Percentiles rank a stretch among this genome's conserved stretches.
Evolutionary conservation across 2,888 invertebrate genomes (phyloP).

Genomic region (Lomographa bimaculata): DNA sequence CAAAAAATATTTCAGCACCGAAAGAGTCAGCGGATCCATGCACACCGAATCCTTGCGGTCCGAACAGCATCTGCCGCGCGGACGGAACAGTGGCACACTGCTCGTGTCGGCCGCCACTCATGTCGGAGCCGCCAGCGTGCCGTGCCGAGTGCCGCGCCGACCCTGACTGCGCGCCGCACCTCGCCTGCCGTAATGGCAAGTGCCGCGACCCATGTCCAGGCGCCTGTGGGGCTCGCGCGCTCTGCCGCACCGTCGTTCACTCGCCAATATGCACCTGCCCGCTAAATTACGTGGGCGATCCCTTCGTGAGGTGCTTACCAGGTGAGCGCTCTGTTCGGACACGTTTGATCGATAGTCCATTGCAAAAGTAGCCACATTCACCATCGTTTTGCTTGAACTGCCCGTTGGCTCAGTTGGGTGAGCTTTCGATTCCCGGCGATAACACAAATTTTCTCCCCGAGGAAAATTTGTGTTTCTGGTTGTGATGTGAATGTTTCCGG

Average conservation of each 20-base stretch:
- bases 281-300: slow-evolving; percentile 87
- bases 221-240: slow-evolving; percentile 89
- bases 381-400: not conserved
- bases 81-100: slow-evolving; percentile 87
- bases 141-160: slow-evolving; percentile 90
- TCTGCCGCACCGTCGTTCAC: slow-evolving; percentile 89
- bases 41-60: slow-evolving; percentile 88
- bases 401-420: too few species aligned
- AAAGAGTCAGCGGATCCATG: slow-evolving; percentile 82
- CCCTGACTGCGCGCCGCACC: slow-evolving; percentile 85
- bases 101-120: slow-evolving; percentile 87
- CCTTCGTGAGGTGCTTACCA: slow-evolving; percentile 86
- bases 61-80: slow-evolving; percentile 87
- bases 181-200: slow-evolving; percentile 86
- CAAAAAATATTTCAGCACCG: slow-evolving; percentile 51
- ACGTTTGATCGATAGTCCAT: not conserved
- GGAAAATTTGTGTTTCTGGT: too few species aligned
- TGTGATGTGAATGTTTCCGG: too few species aligned
- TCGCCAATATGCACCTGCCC: slow-evolving; percentile 91
- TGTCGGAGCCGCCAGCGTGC: slow-evolving; percentile 89
- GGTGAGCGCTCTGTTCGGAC: slow-evolving; percentile 72
- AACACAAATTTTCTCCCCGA: too few species aligned
- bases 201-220: slow-evolving; percentile 90
- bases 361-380: not conserved
- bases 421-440: too few species aligned